Evolutionary conservation across 2,797 vertebrate species (phyloP), one percentile per base, ranked within the genome.

Genomic region (Labeo calbasu): DNA sequence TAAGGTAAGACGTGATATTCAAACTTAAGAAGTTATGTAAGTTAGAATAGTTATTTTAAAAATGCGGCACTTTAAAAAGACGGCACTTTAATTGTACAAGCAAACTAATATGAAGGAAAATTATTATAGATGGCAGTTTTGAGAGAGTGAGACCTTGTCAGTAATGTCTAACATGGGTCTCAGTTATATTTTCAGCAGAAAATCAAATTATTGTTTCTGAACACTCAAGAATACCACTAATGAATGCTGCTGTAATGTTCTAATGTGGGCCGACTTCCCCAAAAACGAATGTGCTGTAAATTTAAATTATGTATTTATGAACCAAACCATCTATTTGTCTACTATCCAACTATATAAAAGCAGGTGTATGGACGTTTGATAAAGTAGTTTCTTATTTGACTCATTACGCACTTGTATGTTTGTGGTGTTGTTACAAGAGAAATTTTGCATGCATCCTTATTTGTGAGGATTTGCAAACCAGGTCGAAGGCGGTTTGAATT

Each of bases 381-480:
- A 63, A 71, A 66, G 36, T 5, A 50, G 9, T 53, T 75, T 36
- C 46, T 55, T 15, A 25, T 68, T n/a, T 23, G 50, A 66, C 32
- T 61, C 59, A 68, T 61, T 75, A 36, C 21, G 13, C 50, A 7
- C 82, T 23, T 85, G 71, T 79, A 68, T 75, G 55, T 53, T 79
- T 78, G 53, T 83, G 66, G 50, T 51, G 83, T 69, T 75, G 61
- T n/a, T 66, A 32, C 63, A 73, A 76, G 75, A 69, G n/a, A 48
- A 63, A 80, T 81, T 86, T 86, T 84, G 83, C 81, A 84, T 87
- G 69, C 83, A 85, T 85, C 66, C 57, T 85, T 83, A 84, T 88
- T 86, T 86, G 84, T 84, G 86, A 81, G 83, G 82, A 91, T 95
- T 95, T 96, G 95, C 95, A 96, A 95, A 94, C 91, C 89, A 94